Evolutionary conservation across 2,888 invertebrate genomes (phyloP), one percentile per base, ranked within the genome.

Genomic region (Rhamnusium bicolor): DNA sequence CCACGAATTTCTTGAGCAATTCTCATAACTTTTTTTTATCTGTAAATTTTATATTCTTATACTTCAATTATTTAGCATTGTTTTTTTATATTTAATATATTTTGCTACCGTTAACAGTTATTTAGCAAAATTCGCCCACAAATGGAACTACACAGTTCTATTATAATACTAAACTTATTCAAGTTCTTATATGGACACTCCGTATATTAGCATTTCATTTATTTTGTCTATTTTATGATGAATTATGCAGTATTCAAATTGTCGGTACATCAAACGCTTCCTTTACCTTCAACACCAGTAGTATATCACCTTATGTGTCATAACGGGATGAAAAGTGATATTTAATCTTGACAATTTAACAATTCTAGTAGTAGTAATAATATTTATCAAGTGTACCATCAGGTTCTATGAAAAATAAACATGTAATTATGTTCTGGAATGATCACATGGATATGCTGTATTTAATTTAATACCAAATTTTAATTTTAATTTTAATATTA

Each of bases 321-420:
- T 47, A 47, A 46, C 46, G 49, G 49, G 62, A 63, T 63, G 62
- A 63, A 63, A 63, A 49, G 46, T 49, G 49, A 49, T 27, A 63
- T 63, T 63, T 63, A 63, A 63, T 47, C 62, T 27, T 63, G 47
- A 63, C 19, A 47, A 47, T 49, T 63, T 63, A 63, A 49, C 62
- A 16, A 24, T 63, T 21, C 24, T 47, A 63, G 24, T 63, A 63
- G 7, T 27, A 27, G 47, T 63, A 63, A 63, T 49, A 21, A n/a
- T 18, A 49, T 63, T 63, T 63, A 63, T 63, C 62, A 24, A 16
- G 62, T 27, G 62, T 63, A 49, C 58, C 49, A 49, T 63, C 62
- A 18, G 21, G 24, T 47, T 3, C 6, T 27, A 14, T 12, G 47
- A 49, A 63, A 49, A 47, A 46, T 24, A 24, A 63, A 14, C n/a